Evolutionary conservation across 2,113 vertebrate species (phyloP), one percentile per base, ranked within the genome.

Genomic region (Ia io): DNA sequence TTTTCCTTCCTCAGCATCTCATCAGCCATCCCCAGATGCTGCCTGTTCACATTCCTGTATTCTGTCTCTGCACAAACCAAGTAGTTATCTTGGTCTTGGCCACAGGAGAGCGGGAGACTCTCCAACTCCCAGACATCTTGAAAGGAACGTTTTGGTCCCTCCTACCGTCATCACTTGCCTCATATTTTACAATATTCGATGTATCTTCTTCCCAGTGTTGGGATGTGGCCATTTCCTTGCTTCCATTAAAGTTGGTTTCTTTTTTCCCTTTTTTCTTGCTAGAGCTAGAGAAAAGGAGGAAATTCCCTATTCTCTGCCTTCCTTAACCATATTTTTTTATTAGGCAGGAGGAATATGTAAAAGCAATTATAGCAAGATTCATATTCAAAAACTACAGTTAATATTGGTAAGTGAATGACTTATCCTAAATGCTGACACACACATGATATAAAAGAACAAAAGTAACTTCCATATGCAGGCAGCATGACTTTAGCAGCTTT

Each of bases 281-380:
- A 61, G 47, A 97, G 73, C n/a, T 28, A 74, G 17, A 47, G 40
- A 18, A 53, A 51, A 76, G 42, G 37, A 89, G 22, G 32, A 80
- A 87, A 80, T 70, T 25, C 17, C 13, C 30, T 84, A 6, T 65
- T 87, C 20, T 84, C 37, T 92, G 51, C 44, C n/a, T 84, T 87
- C 25, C 61, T 92, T 59, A 94, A 91, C 42, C 20, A 70, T 76
- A 44, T 53, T 49, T 87, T 86, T 79, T 23, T 61, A 59, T 88
- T 77, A 90, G 67, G 28, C 80, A 92, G 74, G 86, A 93, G 71
- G 61, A 94, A 37, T 83, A 89, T 25, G 22, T 63, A 73, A 92
- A 96, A 96, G 83, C 56, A 96, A 86, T 96, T 91, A 91, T 11
- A 61, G 22, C 10, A 78, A 94, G 90, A 95, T 84, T 40, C 63